Evolutionary conservation across 2,888 invertebrate species (phyloP).

Genomic region (Polyommatus icarus): DNA sequence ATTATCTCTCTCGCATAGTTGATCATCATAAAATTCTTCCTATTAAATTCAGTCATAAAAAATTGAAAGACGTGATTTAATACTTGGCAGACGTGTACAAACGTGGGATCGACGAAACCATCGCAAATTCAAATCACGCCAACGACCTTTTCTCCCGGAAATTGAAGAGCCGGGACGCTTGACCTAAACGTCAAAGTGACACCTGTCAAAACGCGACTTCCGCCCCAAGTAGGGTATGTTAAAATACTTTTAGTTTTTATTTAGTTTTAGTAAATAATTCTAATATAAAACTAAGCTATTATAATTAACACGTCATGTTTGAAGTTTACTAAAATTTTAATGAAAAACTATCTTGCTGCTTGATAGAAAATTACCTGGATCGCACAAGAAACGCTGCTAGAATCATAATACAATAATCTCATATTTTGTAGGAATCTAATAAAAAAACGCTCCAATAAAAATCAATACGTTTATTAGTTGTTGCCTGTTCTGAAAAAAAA

Average conservation of each 20-base stretch:
- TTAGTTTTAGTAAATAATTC: not conserved
- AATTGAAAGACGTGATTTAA: slow-evolving; percentile 13
- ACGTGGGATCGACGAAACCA: slow-evolving; percentile 32
- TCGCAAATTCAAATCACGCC: slow-evolving; percentile 64
- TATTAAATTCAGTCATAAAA: not conserved
- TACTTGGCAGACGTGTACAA: not conserved
- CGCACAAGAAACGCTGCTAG: too few species aligned
- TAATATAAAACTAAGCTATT: not conserved
- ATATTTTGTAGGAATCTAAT: not conserved
- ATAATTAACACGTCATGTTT: too few species aligned
- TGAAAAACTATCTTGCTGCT: too few species aligned
- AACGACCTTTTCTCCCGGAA: slow-evolving; percentile 61
- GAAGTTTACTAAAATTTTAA: too few species aligned
- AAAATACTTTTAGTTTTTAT: not conserved
- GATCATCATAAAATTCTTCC: not conserved
- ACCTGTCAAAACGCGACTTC: slow-evolving; percentile 59
- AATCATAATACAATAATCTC: too few species aligned
- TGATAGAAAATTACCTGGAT: too few species aligned
- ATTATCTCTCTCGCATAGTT: too few species aligned
- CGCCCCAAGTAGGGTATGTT: not conserved
- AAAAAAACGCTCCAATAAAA: not conserved
- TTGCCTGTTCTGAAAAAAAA: not conserved
- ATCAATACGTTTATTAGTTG: not conserved
- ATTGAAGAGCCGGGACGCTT: slow-evolving; percentile 68
- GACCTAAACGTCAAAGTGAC: slow-evolving; percentile 65